These are phyloP conservation scores for Mohoua ochrocephala DNA, from an alignment of 2,113 vertebrate genomes.

Conservation along the genomic window DNA sequence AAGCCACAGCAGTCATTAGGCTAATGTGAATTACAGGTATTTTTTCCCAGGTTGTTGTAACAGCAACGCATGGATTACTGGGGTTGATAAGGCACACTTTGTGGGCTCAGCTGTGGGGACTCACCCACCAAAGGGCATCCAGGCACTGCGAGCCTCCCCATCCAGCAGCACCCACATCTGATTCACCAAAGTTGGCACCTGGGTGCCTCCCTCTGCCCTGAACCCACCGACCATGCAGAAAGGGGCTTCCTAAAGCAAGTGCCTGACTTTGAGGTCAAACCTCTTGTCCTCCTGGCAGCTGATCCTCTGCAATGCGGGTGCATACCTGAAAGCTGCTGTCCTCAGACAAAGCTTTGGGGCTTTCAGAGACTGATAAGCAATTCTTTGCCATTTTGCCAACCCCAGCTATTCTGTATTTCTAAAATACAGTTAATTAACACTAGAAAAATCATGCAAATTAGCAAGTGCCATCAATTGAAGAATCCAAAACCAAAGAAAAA, in stretches of 20 bases:
- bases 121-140: background rate
- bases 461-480: background rate
- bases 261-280: background rate
- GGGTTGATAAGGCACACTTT: background rate
- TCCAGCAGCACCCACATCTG: background rate
- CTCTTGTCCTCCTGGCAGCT: background rate
- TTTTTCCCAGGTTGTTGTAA: background rate
- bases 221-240: accelerated
- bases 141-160: accelerated
- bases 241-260: background rate
- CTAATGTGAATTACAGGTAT: background rate
- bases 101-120: background rate
- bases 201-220: background rate
- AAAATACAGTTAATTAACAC: background rate
- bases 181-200: background rate
- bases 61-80: accelerated
- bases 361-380: accelerated
- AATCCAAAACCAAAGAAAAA: background rate
- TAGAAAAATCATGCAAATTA: background rate
- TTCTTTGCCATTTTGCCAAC: background rate
- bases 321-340: background rate
- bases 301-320: background rate
- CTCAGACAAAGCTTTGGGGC: background rate
- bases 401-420: background rate
- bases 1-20: background rate